Evolutionary conservation across 1,140 invertebrate genomes (phyloP).

Genomic region (Drosophila repleta): DNA sequence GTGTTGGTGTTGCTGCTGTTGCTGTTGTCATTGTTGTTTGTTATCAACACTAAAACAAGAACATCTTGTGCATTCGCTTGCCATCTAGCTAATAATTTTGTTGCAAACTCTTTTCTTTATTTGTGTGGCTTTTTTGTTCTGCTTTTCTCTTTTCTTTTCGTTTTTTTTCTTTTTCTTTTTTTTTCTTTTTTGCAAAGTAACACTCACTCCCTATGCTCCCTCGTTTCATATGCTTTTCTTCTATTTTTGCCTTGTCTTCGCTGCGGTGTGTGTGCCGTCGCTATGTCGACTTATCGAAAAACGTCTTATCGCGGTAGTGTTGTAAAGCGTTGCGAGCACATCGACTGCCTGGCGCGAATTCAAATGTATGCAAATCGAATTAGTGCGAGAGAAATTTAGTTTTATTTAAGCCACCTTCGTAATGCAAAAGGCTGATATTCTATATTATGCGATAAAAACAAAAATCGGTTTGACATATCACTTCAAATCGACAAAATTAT

Average conservation of each 20-base stretch:
- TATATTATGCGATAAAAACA: not conserved
- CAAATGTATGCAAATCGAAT: not conserved
- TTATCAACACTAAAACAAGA: constrained; percentile 23
- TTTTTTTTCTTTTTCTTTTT: constrained; percentile 33
- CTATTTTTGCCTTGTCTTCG: constrained; percentile 51
- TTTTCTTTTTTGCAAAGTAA: constrained; percentile 48
- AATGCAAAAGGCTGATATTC: constrained; percentile 15
- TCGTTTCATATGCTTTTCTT: constrained; percentile 52
- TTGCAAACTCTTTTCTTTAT: constrained; percentile 50
- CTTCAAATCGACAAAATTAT: no score
- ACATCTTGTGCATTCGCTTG: constrained; percentile 29
- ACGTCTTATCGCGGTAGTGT: constrained; percentile 25
- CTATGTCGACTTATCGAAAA: constrained; percentile 39
- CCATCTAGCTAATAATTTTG: constrained; percentile 24
- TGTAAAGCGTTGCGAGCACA: constrained; percentile 3
- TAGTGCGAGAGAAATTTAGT: not conserved
- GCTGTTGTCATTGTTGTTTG: constrained; percentile 35
- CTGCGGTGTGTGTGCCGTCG: constrained; percentile 27
- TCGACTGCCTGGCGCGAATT: constrained; percentile 16
- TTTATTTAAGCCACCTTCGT: constrained; percentile 1
- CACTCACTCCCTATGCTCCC: constrained; percentile 55
- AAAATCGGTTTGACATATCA: no score
- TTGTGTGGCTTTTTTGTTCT: constrained; percentile 38
- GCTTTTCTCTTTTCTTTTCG: constrained; percentile 31
- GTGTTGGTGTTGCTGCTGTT: constrained; percentile 20